A percentile compares a stretch with the other conserved stretches of the same genome.
phyloP scores from a whole-genome alignment of 1,140 invertebrate genomes.

The Brachionus asplanchnoidis region DNA sequence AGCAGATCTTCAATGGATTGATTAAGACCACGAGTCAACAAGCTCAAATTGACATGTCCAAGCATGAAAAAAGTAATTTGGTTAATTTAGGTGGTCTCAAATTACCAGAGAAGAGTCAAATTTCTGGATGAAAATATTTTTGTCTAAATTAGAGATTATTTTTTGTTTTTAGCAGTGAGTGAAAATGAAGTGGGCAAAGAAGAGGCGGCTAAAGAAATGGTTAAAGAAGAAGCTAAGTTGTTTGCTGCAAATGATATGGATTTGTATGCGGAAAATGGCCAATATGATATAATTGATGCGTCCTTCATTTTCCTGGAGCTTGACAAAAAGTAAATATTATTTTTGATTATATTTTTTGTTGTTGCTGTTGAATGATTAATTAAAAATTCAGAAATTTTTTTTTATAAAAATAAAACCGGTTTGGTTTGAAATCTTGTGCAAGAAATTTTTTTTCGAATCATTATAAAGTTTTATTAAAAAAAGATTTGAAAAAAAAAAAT shows the following conservation, averaged over 20 bases:
- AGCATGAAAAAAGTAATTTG: not conserved
- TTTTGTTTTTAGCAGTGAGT: not conserved
- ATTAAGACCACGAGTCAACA: not conserved
- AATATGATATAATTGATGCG: conserved; percentile 20
- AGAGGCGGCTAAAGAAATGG: not conserved
- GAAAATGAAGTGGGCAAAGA: not conserved
- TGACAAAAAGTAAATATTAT: not conserved
- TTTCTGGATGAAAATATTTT: not conserved
- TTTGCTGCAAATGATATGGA: not conserved
- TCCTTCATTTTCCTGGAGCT: not conserved
- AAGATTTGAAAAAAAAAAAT: too few relatives aligned
- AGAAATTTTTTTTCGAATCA: too few relatives aligned
- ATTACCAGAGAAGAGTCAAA: not conserved
- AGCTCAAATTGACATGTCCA: not conserved
- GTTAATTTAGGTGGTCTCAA: not conserved
- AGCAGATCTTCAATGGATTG: not conserved
- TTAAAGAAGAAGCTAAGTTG: not conserved
- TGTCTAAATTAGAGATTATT: not conserved
- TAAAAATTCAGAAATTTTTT: too few relatives aligned
- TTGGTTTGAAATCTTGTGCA: too few relatives aligned
- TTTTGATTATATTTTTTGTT: not conserved
- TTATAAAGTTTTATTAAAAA: too few relatives aligned
- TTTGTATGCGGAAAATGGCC: not conserved
- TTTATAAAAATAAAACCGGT: too few relatives aligned
- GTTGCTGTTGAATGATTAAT: not conserved